A percentile compares a stretch with the other conserved stretches of the same genome.
These are phyloP conservation scores for Nycticorax nycticorax DNA, from an alignment of 2,113 vertebrate genomes.

Conservation along the genomic window DNA sequence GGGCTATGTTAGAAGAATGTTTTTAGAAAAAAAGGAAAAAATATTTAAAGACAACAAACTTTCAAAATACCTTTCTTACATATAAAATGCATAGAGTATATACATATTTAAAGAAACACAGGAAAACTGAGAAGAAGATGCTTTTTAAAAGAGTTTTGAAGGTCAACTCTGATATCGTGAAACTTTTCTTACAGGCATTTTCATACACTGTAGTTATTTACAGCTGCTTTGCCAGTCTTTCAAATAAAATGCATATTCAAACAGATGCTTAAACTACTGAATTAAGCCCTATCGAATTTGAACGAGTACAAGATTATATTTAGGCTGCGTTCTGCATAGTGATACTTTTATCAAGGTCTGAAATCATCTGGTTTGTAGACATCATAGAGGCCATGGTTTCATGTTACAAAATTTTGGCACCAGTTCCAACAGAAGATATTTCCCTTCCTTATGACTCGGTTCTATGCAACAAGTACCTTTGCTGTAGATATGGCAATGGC, in stretches of 20 bases:
- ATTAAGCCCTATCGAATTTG: neutral
- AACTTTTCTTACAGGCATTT: neutral
- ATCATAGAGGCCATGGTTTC: neutral
- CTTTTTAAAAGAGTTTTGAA: neutral
- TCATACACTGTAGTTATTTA: neutral
- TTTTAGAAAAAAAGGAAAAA: neutral
- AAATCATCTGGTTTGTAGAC: neutral
- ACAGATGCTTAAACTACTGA: neutral
- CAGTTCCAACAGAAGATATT: neutral
- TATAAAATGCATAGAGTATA: neutral
- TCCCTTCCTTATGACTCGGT: neutral
- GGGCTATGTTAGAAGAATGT: neutral
- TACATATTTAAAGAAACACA: neutral
- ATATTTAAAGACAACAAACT: neutral
- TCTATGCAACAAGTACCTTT: neutral
- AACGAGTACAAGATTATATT: neutral
- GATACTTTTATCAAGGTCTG: neutral
- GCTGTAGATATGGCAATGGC: neutral
- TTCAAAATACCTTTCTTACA: neutral
- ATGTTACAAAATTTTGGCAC: neutral
- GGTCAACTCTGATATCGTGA: neutral
- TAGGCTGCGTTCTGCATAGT: neutral
- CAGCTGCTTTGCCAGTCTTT: neutral
- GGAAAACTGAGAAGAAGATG: neutral
- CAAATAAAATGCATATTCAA: neutral